These are phyloP conservation scores for Loripinus fragilis DNA, from an alignment of 2,888 invertebrate species.

Conservation along the genomic window DNA sequence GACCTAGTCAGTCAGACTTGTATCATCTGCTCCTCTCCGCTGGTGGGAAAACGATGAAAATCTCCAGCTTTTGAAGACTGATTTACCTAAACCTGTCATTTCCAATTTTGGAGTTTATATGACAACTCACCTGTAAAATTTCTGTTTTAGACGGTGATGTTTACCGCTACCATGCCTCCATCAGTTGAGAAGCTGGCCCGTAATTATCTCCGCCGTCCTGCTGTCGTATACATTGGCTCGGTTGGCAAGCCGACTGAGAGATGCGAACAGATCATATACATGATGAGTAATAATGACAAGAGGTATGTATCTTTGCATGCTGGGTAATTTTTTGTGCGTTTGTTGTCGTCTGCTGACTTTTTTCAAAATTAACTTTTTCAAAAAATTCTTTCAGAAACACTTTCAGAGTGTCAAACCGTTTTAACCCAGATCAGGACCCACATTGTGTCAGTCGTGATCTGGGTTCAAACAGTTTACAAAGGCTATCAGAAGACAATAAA, in stretches of 20 bases:
- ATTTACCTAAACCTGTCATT: no score
- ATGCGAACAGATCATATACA: conserved; percentile 98
- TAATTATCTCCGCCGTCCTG: conserved; percentile 96
- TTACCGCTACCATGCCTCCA: conserved; percentile 99
- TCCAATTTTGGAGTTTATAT: no score
- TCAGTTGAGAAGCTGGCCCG: conserved; percentile 98
- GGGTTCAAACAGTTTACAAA: not conserved
- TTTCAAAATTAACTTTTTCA: no score
- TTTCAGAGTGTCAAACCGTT: not conserved
- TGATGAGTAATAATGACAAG: conserved; percentile 98
- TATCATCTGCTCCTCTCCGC: no score
- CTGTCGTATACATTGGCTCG: conserved; percentile 98
- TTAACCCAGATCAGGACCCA: not conserved
- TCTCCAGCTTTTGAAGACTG: no score
- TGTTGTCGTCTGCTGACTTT: no score
- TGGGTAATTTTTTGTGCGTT: no score
- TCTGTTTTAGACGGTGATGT: conserved; percentile 97
- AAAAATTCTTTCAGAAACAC: no score
- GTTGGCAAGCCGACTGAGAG: conserved; percentile 98
- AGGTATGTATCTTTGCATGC: conserved; percentile 83
- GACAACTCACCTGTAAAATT: no score
- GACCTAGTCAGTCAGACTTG: no score
- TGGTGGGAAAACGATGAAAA: no score
- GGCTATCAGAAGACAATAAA: no score
- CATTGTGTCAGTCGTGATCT: not conserved